Conservation (phyloP, 2,888 invertebrate species). For the Griposia aprilina region DNA sequence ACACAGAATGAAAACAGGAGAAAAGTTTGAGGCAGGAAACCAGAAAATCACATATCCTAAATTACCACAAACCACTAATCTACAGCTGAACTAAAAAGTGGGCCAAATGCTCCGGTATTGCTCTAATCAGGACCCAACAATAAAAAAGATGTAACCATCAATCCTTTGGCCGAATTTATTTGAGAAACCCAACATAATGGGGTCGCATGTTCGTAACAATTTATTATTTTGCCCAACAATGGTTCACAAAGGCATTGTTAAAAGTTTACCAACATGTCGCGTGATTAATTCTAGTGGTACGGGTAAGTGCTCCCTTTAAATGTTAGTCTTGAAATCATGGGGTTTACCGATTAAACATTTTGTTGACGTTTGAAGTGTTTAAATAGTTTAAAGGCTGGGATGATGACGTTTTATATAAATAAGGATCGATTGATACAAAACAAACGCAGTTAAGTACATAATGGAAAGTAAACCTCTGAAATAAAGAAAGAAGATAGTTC, state of each 20-base stretch:
- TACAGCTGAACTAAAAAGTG: slow-evolving; percentile 1
- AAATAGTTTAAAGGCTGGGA: slow-evolving; percentile 27
- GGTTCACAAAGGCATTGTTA: slow-evolving; percentile 79
- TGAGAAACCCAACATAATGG: slow-evolving; percentile 75
- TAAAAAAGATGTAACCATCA: slow-evolving; percentile 79
- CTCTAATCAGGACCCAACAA: slow-evolving; percentile 60
- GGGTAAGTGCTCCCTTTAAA: slow-evolving; percentile 80
- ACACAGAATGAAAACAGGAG: not conserved
- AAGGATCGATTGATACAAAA: not conserved
- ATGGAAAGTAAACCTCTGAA: not conserved
- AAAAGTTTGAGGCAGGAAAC: no score
- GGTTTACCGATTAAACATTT: slow-evolving; percentile 52
- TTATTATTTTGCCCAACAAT: slow-evolving; percentile 76
- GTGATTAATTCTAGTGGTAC: slow-evolving; percentile 87
- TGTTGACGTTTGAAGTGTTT: slow-evolving; percentile 59
- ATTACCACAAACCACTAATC: slow-evolving; percentile 20
- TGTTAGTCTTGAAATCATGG: slow-evolving; percentile 59
- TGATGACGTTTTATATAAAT: not conserved
- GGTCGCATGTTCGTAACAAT: slow-evolving; percentile 69
- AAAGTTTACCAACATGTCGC: slow-evolving; percentile 88
- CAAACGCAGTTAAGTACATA: not conserved
- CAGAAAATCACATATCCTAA: not conserved
- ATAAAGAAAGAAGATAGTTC: no score
- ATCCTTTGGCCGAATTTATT: slow-evolving; percentile 81
- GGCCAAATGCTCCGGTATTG: slow-evolving; percentile 57